Base-by-base conservation (phyloP, 1,140 invertebrate species). In the Brachionus angularis region DNA sequence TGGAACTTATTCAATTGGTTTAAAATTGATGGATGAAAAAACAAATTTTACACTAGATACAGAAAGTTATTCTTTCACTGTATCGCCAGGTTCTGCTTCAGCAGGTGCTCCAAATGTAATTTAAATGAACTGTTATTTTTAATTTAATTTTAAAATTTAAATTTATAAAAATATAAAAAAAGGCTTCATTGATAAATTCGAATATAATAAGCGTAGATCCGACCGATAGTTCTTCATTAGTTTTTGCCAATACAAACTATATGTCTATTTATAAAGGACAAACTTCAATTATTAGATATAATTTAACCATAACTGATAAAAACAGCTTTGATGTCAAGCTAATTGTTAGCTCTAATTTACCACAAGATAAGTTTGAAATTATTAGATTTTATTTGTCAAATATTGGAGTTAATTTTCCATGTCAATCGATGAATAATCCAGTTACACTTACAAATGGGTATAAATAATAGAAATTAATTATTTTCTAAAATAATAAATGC, bases 201-300 rank as follows among this genome's bases (percentile, higher is more conserved):
- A 36, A 25, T 10, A 49, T 73, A n/a, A 27, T 39, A 10, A 31
- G 36, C 1, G 42, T 70, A 10, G 36, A 73, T 58, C 46, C 61
- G n/a, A 75, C 75, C 4, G 76, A 75, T 47, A n/a, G n/a, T n/a
- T 39, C 73, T 0, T 74, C 72, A 31, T 75, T 74, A 53, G 74
- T 72, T 8, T 72, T 67, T 7, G 29, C 74, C 10, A 61, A 74
- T 10, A 52, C 52, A 8, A 64, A 61, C 14, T 72, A 75, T 29
- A 18, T 47, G 25, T 31, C 12, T 14, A 33, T 71, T 44, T 71
- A 71, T 42, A 71, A 73, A 73, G 72, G 72, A 39, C 50, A 73
- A 70, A 71, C 67, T 16, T 55, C 69, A 58, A 73, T 73, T 7
- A 46, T 73, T 7, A 42, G 64, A 14, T 55, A 53, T 18, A 55